phyloP scores from a whole-genome alignment of 1,140 invertebrate genomes.

The Ceratina australensis region DNA sequence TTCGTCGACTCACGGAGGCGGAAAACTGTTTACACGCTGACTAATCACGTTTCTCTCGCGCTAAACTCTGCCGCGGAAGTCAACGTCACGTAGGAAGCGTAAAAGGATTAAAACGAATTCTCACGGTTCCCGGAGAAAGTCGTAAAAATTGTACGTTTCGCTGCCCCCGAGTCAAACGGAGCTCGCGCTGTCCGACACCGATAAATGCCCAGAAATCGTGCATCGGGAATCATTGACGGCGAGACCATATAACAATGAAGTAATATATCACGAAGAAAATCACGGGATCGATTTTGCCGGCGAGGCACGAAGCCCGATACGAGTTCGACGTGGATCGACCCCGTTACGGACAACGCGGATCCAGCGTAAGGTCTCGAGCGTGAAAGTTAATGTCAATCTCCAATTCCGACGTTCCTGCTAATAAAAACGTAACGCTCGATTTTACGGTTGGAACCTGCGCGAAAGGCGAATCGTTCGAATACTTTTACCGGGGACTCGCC shows the following conservation, averaged over 20 bases:
- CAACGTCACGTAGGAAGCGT: not conserved
- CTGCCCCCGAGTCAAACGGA: no score
- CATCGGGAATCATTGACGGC: no score
- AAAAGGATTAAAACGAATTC: not conserved
- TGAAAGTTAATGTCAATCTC: slow-evolving; percentile 8
- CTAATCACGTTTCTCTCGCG: not conserved
- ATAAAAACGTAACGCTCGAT: slow-evolving; percentile 1
- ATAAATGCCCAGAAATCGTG: no score
- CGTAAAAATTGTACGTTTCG: not conserved
- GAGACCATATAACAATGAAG: no score
- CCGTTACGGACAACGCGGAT: not conserved
- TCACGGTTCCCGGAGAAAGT: not conserved
- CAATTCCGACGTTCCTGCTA: not conserved
- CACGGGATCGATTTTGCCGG: no score
- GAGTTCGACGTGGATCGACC: no score
- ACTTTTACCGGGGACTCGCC: not conserved
- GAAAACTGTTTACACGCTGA: not conserved
- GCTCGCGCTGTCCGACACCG: no score
- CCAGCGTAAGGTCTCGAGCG: not conserved
- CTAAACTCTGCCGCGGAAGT: not conserved
- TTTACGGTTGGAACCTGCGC: not conserved
- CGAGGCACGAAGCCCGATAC: no score
- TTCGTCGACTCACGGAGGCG: not conserved
- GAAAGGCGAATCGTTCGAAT: not conserved
- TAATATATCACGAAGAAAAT: no score